Base-by-base conservation (phyloP, 2,113 vertebrate genomes). In the Lepisosteus osseus region DNA sequence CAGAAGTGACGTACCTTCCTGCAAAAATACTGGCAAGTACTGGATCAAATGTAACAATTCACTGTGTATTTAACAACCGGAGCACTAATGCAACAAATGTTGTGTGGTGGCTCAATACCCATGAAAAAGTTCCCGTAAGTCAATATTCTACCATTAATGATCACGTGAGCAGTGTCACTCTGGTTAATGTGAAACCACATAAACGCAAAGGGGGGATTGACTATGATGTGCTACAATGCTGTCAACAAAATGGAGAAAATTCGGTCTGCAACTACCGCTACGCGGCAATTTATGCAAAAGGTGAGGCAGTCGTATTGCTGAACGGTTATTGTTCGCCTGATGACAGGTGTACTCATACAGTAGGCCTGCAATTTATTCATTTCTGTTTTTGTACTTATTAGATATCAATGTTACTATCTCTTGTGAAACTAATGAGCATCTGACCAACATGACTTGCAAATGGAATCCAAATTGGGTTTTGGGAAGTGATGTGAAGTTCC, bases 1-100 rank as follows among this genome's bases (percentile, higher is more conserved):
- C 86, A 93, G 91, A 80, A 7, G 93, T 95, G 70, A 91, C 91
- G 66, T 98, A 98, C 85, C 93, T 97, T 56, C 96, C 97, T 3
- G 79, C 94, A 54, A 92, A 90, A 77, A 77, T 90, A 42, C 86
- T 95, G 79, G 86, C 81, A 7, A 88, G 75, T 0, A 86, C 87
- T 0, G 95, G 94, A 1, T 94, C 94, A 54, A 92, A 90, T 0
- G 74, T 93, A 41, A 96, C 94, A 0, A 87, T 99, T 13, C 88
- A 92, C 9, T 95, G 96, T 69, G 80, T 94, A 64, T 95, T 94
- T 73, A 95, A 92, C 69, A 88, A 92, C 72, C 82, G 73, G 72
- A 88, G 76, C 67, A 67, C 86, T 75, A 80, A 83, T 0, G 86
- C 94, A 29, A 79, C 82, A 76, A 81, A 83, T 41, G 91, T 95